Evolutionary conservation across 2,113 vertebrate genomes (phyloP).

Genomic region (Bettongia penicillata): DNA sequence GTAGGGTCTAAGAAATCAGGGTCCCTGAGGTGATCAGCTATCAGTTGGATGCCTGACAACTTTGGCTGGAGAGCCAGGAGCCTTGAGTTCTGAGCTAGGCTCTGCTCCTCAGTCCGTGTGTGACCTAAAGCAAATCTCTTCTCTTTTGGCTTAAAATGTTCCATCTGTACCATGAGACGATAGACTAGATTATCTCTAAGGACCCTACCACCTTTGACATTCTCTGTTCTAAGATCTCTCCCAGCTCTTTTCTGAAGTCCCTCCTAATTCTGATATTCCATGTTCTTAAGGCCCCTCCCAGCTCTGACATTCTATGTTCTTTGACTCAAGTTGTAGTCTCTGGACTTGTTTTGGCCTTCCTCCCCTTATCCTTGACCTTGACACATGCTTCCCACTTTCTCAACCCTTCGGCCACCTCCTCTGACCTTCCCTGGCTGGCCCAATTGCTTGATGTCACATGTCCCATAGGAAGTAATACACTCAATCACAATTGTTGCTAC

Average conservation of each 20-base stretch:
- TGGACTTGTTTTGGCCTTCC: background rate
- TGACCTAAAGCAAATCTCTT: background rate
- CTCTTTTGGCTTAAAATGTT: background rate
- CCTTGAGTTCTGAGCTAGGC: background rate
- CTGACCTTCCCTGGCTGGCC: background rate
- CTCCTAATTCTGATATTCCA: background rate
- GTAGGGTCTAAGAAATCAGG: background rate
- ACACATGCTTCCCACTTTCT: background rate
- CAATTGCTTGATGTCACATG: background rate
- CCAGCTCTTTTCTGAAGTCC: too few relatives aligned
- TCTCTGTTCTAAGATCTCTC: background rate
- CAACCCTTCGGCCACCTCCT: background rate
- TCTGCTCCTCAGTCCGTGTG: background rate
- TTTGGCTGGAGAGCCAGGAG: background rate
- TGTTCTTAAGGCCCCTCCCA: background rate
- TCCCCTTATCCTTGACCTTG: background rate
- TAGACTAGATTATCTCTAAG: background rate
- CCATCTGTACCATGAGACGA: background rate
- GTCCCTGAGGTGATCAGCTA: background rate
- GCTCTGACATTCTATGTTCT: background rate
- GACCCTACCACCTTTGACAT: background rate
- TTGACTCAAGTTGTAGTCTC: background rate
- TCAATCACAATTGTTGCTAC: background rate
- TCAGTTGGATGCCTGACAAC: background rate
- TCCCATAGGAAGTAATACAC: background rate